These are phyloP conservation scores for Coendou prehensilis DNA, from an alignment of 2,797 vertebrate genomes.

Conservation along the genomic window DNA sequence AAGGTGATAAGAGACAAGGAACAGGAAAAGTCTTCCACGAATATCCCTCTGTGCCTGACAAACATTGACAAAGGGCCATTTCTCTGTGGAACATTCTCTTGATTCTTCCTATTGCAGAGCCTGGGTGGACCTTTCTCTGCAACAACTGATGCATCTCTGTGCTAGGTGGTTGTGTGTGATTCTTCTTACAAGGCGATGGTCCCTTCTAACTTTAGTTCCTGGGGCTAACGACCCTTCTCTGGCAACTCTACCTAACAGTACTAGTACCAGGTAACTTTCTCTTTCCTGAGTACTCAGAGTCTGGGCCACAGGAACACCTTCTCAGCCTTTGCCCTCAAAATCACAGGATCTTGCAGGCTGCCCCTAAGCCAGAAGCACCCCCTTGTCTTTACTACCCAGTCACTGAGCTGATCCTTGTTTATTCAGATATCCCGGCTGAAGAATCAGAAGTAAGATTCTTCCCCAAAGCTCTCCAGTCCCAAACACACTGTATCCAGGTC, in stretches of 20 bases:
- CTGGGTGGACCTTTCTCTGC: background rate
- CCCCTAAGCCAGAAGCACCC: no score
- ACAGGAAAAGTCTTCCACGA: background rate
- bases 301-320: background rate
- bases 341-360: background rate
- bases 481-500: background rate
- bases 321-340: background rate
- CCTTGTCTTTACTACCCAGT: background rate
- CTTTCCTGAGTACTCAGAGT: background rate
- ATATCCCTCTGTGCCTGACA: background rate
- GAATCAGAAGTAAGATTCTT: background rate
- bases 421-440: background rate
- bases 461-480: background rate
- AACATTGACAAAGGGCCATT: background rate
- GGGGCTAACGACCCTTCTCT: rapidly evolving
- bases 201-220: background rate
- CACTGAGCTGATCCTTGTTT: background rate
- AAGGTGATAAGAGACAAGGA: rapidly evolving
- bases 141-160: background rate
- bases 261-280: background rate
- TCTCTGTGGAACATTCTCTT: slow-evolving; percentile 31
- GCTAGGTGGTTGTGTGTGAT: background rate
- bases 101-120: background rate
- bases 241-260: background rate
- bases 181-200: background rate